Conservation (phyloP, 2,797 vertebrate genomes). For the Pagetopsis macropterus region DNA sequence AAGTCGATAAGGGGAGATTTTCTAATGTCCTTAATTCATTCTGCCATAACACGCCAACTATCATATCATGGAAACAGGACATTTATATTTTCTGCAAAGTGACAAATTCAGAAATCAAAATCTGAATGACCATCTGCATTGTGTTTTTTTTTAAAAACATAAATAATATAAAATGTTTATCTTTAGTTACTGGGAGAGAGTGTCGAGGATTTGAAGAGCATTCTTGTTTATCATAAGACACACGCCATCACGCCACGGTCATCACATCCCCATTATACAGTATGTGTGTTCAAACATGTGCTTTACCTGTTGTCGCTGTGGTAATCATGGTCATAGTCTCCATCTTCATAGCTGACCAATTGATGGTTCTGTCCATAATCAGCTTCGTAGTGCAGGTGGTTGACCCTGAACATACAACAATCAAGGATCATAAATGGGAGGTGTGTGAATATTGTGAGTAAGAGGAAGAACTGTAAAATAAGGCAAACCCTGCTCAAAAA, state of each 20-base stretch:
- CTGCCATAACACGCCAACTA: slow-evolving; percentile 13
- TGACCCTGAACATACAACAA: slow-evolving; percentile 72
- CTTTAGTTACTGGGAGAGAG: not conserved
- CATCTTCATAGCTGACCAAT: slow-evolving; percentile 84
- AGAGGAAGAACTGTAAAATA: not conserved
- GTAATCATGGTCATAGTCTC: slow-evolving; percentile 86
- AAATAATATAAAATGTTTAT: slow-evolving; percentile 25
- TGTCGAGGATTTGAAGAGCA: slow-evolving; percentile 11
- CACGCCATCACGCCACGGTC: not conserved
- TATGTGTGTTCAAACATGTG: slow-evolving; percentile 3
- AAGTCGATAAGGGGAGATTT: slow-evolving; percentile 34
- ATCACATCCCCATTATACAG: not conserved
- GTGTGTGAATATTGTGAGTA: not conserved
- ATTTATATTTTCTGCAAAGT: slow-evolving; percentile 34
- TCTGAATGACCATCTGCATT: slow-evolving; percentile 38
- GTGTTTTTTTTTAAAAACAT: slow-evolving; percentile 16
- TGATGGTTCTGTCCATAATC: slow-evolving; percentile 78
- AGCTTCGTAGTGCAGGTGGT: slow-evolving; percentile 83
- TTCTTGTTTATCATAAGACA: slow-evolving; percentile 29
- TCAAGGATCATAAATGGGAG: not conserved
- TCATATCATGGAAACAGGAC: slow-evolving; percentile 32
- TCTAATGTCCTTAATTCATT: slow-evolving; percentile 51
- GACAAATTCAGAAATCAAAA: slow-evolving; percentile 11
- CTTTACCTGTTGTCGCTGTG: slow-evolving; percentile 89
- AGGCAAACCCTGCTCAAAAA: not conserved